phyloP scores from a whole-genome alignment of 2,797 vertebrate species.

The Aselliscus stoliczkanus region DNA sequence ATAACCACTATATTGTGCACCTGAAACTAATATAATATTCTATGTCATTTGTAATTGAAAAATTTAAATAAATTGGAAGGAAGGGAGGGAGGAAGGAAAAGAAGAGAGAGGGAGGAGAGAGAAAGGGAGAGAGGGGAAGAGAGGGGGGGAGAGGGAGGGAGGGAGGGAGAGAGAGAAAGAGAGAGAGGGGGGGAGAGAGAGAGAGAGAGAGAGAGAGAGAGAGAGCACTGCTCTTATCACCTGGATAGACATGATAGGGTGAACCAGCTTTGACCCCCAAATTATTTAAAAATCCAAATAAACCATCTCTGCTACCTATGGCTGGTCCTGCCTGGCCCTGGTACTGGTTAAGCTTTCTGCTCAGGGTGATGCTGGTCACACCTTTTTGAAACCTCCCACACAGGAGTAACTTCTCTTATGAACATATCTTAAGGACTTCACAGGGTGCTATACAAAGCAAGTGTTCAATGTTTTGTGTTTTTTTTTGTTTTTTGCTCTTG shows the following conservation, averaged over 20 bases:
- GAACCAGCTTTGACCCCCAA: background rate
- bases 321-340: background rate
- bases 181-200: background rate
- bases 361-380: background rate
- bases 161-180: background rate
- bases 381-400: background rate
- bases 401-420: background rate
- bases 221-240: background rate
- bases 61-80: background rate
- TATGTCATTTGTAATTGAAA: background rate
- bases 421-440: background rate
- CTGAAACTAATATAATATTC: background rate
- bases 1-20: background rate
- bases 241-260: background rate
- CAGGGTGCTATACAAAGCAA: background rate
- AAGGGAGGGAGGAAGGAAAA: background rate
- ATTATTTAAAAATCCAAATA: background rate
- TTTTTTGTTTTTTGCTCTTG: too few species aligned
- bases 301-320: background rate
- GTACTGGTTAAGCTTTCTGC: background rate
- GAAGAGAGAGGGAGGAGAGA: too few species aligned
- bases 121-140: background rate
- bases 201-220: background rate
- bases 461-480: too few species aligned
- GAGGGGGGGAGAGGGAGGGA: accelerated